A percentile compares a stretch with the other conserved stretches of the same genome.
Conservation (phyloP, 2,888 invertebrate genomes). For the Morpho helenor region DNA sequence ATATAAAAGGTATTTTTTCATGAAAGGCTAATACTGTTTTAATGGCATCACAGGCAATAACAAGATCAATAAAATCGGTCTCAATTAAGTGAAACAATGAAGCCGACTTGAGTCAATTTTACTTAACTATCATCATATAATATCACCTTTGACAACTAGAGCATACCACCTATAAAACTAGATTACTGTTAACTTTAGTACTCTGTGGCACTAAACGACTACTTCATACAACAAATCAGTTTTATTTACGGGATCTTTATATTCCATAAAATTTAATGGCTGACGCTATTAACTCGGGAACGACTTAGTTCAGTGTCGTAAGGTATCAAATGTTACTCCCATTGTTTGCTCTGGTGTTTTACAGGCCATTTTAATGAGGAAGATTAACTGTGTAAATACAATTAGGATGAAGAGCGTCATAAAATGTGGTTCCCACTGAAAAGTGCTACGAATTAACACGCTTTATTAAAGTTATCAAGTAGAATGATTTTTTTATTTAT, state of each 20-base stretch:
- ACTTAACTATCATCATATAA: too few relatives aligned
- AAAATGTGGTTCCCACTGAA: conserved; percentile 18
- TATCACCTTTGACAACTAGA: too few relatives aligned
- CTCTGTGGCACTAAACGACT: conserved; percentile 10
- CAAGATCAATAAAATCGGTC: too few relatives aligned
- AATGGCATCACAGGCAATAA: too few relatives aligned
- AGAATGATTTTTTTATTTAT: too few relatives aligned
- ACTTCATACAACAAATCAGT: conserved; percentile 31
- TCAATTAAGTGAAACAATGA: too few relatives aligned
- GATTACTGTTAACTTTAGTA: conserved; percentile 25
- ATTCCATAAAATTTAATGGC: conserved; percentile 45
- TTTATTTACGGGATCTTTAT: conserved; percentile 40
- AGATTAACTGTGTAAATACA: conserved; percentile 23
- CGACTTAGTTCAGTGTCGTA: conserved; percentile 34
- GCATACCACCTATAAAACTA: not conserved
- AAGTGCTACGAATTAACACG: conserved; percentile 7
- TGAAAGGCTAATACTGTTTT: too few relatives aligned
- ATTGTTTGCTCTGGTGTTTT: conserved; percentile 24
- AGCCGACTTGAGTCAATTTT: too few relatives aligned
- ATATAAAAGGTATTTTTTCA: too few relatives aligned
- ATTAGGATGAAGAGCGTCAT: conserved; percentile 13
- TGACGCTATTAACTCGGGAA: conserved; percentile 33
- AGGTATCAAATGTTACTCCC: conserved; percentile 20
- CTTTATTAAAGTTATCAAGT: not conserved
- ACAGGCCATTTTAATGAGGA: conserved; percentile 22